These are phyloP conservation scores for Chionoecetes opilio DNA, from an alignment of 1,140 invertebrate species.

Conservation along the genomic window DNA sequence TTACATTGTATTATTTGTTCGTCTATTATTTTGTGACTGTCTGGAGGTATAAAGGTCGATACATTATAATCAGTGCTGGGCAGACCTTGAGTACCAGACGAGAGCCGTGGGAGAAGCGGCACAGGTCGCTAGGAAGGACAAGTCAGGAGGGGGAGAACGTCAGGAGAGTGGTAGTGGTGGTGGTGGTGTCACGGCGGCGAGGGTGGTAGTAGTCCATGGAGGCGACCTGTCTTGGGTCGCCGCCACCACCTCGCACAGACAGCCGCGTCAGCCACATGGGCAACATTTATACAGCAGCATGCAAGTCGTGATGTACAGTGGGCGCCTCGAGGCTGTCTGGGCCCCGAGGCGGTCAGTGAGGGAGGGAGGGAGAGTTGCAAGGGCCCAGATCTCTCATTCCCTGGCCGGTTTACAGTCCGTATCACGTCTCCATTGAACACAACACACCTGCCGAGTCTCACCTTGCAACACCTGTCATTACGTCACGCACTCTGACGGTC, in stretches of 20 bases:
- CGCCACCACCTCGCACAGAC: neutral
- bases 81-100: neutral
- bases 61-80: neutral
- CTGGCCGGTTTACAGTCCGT: neutral
- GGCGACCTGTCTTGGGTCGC: neutral
- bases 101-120: conserved; percentile 30
- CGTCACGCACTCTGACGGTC: neutral
- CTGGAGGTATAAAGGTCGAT: too few relatives aligned
- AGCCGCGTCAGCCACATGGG: conserved; percentile 38
- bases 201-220: neutral
- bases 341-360: conserved; percentile 47
- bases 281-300: conserved; percentile 72
- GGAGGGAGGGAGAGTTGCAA: conserved; percentile 25
- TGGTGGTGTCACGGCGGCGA: conserved; percentile 3
- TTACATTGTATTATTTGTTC: too few relatives aligned
- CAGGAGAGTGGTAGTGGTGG: neutral
- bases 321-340: conserved; percentile 49
- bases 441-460: neutral
- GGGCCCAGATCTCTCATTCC: neutral
- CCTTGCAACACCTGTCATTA: conserved; percentile 16
- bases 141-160: conserved; percentile 38
- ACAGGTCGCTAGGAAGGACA: neutral
- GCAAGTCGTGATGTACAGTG: conserved; percentile 69
- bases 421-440: neutral
- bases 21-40: too few relatives aligned